Base-by-base conservation (phyloP, 2,797 vertebrate species). In the Strix occidentalis region DNA sequence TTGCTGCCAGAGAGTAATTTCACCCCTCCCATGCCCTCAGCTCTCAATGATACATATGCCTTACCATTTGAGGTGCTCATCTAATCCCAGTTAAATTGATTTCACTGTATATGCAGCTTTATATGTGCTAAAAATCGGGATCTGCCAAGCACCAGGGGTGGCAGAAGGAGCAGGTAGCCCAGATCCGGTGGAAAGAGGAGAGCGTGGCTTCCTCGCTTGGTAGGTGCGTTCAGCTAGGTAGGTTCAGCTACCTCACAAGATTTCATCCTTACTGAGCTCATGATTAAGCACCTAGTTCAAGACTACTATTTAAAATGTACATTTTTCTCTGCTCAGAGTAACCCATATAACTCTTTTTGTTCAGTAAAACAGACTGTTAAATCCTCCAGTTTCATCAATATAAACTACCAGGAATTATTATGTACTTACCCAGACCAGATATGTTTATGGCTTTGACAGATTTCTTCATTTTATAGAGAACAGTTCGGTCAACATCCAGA, bases 391-490 rank as follows among this genome's bases (percentile, higher is more conserved):
- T 77, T 68, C 16, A 64, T 37, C 54, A 48, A 21, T 64, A 71
- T 11, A 69, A 39, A 37, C 35, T 45, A 77, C 18, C 5, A 54
- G 37, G 26, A 93, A 78, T 58, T 45, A 78, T n/a, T 3, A 24
- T 7, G 20, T 82, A 98, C 99, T 99, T 97, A 99, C 99, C 99
- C 71, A 99, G 98, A 94, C 99, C 99, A 84, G 99, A 99, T 69
- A 99, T 94, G 96, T 99, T 99, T 97, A 99, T 99, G 89, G 99
- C 98, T 98, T 99, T 99, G 90, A 99, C 99, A 5, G 99, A 99
- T 97, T 99, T 99, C 98, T 99, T 99, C 99, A 99, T 99, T 98
- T 99, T 99, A 98, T 99, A 99, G 86, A 99, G 98, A 93, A 99
- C 99, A 79, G 98, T 99, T 95, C 99, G 98, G 97, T 99, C 99